phyloP scores from a whole-genome alignment of 30 jellyfish, hydroid and myxozoan species.

The Phacellophora camtschatica region DNA sequence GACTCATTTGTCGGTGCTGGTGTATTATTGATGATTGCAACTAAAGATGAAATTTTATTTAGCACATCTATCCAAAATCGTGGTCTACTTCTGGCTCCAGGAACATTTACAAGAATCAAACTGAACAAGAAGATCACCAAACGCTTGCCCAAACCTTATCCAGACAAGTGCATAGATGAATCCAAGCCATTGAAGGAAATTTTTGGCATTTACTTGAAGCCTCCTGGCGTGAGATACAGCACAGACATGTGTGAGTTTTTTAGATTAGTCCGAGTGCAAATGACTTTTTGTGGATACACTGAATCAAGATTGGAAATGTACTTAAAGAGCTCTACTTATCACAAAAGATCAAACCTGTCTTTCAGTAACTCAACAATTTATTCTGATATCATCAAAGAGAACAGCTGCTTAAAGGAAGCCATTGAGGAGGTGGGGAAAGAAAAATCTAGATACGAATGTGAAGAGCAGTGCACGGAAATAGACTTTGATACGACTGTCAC shows the following conservation, averaged over 20 bases:
- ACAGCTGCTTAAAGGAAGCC: not conserved
- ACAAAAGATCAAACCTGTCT: not conserved
- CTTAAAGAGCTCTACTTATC: too few species aligned
- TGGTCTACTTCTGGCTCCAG: slow-evolving; percentile 5
- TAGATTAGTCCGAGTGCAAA: not conserved
- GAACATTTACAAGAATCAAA: slow-evolving; percentile 18
- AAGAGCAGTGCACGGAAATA: not conserved
- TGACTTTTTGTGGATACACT: not conserved
- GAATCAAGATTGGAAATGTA: not conserved
- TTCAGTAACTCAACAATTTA: not conserved
- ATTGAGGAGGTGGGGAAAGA: not conserved
- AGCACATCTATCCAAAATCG: not conserved
- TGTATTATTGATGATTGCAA: not conserved
- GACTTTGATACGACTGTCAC: not conserved
- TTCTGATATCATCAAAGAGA: not conserved
- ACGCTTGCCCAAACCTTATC: slow-evolving; percentile 42
- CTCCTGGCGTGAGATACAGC: not conserved
- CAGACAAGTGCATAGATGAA: slow-evolving; percentile 35
- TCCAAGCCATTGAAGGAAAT: not conserved
- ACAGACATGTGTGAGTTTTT: not conserved
- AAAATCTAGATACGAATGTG: not conserved
- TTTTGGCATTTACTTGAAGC: not conserved
- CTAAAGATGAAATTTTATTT: not conserved
- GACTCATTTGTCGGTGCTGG: not conserved
- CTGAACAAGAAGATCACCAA: not conserved